Conservation (phyloP, 2,113 vertebrate species). For the Herpetotheres cachinnans region DNA sequence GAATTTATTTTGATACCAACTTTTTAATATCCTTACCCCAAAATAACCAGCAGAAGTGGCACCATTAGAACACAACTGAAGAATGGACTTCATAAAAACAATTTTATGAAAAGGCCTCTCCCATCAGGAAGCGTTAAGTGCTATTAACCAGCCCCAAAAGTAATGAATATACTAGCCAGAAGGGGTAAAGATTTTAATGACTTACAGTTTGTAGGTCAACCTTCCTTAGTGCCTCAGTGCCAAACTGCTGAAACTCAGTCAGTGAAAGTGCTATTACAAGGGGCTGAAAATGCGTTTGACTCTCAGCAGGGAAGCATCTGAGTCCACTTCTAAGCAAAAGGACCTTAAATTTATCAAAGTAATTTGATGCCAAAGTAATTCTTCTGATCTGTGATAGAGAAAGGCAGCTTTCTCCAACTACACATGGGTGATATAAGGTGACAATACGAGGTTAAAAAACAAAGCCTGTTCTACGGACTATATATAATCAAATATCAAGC, state of each 20-base stretch:
- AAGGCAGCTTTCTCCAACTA: not conserved
- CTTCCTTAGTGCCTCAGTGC: not conserved
- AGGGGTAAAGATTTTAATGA: constrained; percentile 27
- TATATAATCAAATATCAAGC: not conserved
- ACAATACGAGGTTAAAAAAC: not conserved
- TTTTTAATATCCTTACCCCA: constrained; percentile 30
- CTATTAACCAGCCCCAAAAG: constrained; percentile 21
- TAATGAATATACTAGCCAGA: constrained; percentile 8
- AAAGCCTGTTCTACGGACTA: not conserved
- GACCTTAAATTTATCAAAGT: constrained; percentile 10
- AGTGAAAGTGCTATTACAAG: not conserved
- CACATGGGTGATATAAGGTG: not conserved
- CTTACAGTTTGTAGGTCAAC: constrained; percentile 50
- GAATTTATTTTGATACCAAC: not conserved
- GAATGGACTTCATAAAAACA: constrained; percentile 45
- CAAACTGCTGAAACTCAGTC: not conserved
- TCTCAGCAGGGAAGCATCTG: not conserved
- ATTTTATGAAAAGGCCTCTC: constrained; percentile 17
- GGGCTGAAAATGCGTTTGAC: not conserved
- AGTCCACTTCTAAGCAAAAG: not conserved
- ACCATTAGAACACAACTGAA: constrained; percentile 11
- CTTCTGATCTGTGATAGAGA: not conserved
- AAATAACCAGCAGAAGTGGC: constrained; percentile 15
- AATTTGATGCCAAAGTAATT: not conserved
- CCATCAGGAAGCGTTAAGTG: constrained; percentile 14